phyloP scores from a whole-genome alignment of 2,888 invertebrate genomes.

The Trichopria drosophilae region DNA sequence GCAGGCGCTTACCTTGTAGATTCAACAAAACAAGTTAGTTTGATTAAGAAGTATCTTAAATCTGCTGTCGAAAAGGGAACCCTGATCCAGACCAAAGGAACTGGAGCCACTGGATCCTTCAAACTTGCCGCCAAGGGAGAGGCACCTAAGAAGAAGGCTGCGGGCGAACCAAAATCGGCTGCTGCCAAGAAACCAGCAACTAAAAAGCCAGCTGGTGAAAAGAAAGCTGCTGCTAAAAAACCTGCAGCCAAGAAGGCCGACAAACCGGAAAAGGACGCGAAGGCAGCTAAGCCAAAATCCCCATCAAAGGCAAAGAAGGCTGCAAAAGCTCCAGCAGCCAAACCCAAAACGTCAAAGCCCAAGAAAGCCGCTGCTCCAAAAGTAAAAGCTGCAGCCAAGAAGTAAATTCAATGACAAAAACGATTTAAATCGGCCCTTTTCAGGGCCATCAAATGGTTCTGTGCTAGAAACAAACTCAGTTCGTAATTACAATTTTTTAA shows the following conservation, averaged over 20 bases:
- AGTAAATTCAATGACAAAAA: too few species aligned
- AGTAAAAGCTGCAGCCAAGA: conserved; percentile 15
- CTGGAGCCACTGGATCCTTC: too few species aligned
- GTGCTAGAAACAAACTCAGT: too few species aligned
- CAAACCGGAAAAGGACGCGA: conserved; percentile 4
- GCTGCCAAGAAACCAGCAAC: too few species aligned
- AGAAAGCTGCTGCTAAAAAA: conserved; percentile 11
- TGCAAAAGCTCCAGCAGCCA: conserved; percentile 30
- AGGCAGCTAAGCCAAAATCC: conserved; percentile 16
- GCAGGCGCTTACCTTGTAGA: conserved; percentile 65
- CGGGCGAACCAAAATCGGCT: conserved; percentile 60
- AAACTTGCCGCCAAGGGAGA: too few species aligned
- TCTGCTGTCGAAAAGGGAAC: too few species aligned
- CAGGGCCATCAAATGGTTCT: too few species aligned
- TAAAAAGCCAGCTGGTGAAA: not conserved
- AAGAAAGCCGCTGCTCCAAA: conserved; percentile 27
- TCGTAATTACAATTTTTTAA: too few species aligned
- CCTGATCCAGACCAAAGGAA: too few species aligned
- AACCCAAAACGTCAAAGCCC: conserved; percentile 34
- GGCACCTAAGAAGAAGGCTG: conserved; percentile 63
- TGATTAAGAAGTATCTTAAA: conserved; percentile 67
- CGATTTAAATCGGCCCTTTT: too few species aligned
- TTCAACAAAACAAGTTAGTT: conserved; percentile 62
- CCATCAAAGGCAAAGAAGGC: conserved; percentile 30
- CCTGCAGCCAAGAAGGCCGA: conserved; percentile 23